phyloP scores from a whole-genome alignment of 2,113 vertebrate genomes.

The Charina bottae region DNA sequence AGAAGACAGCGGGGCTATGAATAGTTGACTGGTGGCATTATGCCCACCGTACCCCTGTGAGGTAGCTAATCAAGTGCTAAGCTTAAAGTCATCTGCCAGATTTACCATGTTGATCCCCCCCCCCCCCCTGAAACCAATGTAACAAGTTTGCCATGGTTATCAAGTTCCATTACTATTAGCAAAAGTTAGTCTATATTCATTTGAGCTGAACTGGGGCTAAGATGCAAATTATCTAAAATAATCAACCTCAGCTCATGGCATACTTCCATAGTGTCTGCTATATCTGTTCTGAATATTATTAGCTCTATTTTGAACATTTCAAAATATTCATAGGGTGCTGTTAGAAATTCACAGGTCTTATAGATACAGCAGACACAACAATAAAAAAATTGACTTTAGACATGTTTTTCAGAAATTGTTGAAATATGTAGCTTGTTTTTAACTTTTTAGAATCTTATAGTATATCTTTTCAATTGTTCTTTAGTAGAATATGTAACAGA shows the following conservation, averaged over 20 bases:
- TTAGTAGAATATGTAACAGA: not conserved
- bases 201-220: not conserved
- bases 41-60: not conserved
- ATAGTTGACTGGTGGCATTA: not conserved
- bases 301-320: not conserved
- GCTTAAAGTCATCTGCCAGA: not conserved
- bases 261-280: not conserved
- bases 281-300: not conserved
- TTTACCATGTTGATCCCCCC: not conserved
- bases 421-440: not conserved
- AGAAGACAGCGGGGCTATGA: not conserved
- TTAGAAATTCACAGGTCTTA: not conserved
- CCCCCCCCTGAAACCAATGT: not conserved
- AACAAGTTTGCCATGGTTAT: not conserved
- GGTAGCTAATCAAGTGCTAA: not conserved
- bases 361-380: not conserved
- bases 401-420: not conserved
- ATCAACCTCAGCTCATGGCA: not conserved
- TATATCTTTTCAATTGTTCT: not conserved
- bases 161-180: not conserved
- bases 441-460: not conserved
- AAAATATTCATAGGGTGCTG: not conserved
- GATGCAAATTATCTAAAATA: not conserved
- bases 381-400: not conserved
- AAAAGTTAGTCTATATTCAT: not conserved